Percentiles rank a stretch among this genome's conserved stretches.
Conservation (phyloP, 2,888 invertebrate genomes). For the Orthosia gracilis region DNA sequence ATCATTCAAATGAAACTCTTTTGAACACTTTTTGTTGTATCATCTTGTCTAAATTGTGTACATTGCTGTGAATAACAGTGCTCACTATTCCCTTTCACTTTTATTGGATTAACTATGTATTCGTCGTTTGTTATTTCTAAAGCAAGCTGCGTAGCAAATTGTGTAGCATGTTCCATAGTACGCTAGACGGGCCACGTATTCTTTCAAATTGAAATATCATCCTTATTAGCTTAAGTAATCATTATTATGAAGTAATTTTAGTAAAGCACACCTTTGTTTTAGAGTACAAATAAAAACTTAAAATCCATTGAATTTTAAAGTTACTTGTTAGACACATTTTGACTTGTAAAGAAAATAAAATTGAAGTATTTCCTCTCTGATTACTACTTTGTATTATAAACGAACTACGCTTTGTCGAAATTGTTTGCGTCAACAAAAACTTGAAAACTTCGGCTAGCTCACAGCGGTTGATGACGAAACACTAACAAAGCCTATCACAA, state of each 20-base stretch:
- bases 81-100: neutral
- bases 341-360: no score
- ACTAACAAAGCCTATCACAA: constrained; percentile 67
- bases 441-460: constrained; percentile 40
- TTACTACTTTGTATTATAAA: neutral
- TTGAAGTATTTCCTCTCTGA: neutral
- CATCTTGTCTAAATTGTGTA: no score
- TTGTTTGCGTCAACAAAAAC: constrained; percentile 46
- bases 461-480: constrained; percentile 56
- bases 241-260: no score
- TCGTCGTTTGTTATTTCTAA: no score
- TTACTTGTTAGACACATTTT: no score
- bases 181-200: neutral
- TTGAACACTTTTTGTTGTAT: no score
- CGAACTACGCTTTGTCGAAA: constrained; percentile 5
- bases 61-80: neutral
- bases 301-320: no score
- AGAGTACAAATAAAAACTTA: no score
- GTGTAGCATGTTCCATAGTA: neutral
- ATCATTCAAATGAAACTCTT: no score
- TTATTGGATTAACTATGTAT: no score
- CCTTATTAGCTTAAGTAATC: no score
- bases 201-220: neutral
- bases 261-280: no score
- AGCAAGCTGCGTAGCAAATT: neutral